Conservation (phyloP, 2,113 vertebrate species). For the Mesocricetus auratus region DNA sequence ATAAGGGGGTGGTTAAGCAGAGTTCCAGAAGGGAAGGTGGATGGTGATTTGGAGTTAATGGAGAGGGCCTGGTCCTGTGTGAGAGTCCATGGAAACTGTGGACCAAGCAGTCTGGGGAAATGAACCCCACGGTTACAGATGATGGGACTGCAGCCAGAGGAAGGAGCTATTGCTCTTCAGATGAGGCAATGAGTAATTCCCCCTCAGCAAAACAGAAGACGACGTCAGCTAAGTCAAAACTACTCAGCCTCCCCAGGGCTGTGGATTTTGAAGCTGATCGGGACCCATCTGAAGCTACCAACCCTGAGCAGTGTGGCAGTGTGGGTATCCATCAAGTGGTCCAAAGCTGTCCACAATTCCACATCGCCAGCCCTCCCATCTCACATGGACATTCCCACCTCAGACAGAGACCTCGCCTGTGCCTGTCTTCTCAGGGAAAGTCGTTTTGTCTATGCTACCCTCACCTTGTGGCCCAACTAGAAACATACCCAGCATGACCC, state of each 20-base stretch:
- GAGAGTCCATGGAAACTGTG: neutral
- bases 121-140: neutral
- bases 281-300: neutral
- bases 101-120: neutral
- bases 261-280: neutral
- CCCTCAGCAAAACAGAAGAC: neutral
- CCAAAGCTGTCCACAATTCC: neutral
- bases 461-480: neutral
- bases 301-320: accelerated
- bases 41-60: neutral
- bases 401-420: neutral
- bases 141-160: neutral
- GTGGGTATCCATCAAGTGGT: accelerated
- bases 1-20: no score
- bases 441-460: neutral
- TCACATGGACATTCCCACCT: accelerated
- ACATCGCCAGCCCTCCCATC: neutral
- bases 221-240: neutral
- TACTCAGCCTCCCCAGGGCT: neutral
- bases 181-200: neutral
- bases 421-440: neutral
- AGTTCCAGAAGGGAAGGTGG: neutral
- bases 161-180: neutral
- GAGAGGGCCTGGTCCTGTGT: neutral
- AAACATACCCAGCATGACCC: neutral